Base-by-base conservation (phyloP, 2,113 vertebrate genomes). In the Takifugu bimaculatus region DNA sequence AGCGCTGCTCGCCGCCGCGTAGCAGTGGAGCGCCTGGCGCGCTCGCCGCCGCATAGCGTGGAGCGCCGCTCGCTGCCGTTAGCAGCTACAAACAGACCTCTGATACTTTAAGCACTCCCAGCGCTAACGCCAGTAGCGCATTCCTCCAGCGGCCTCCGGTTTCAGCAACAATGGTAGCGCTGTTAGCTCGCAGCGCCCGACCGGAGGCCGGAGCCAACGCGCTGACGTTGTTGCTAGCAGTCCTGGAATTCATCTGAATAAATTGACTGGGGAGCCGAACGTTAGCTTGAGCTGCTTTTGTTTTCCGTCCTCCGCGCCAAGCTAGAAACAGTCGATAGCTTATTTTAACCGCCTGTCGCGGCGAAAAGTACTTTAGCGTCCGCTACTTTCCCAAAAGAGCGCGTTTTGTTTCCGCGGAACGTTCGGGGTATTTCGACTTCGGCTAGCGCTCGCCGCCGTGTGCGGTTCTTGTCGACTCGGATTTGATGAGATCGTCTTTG, bases 401-500 rank as follows among this genome's bases (percentile, higher is more conserved):
- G 29, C 29, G 29, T 11, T 6, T 11, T 9, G 35, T 39, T 39
- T 4, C 35, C 11, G 35, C 3, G 5, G 29, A 2, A 4, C 35
- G 2, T 10, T 4, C 2, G 7, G 4, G 35, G 9, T 39, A 10
- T 3, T 39, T 10, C 11, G 35, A 39, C 35, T 2, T 11, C 35
- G 35, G 35, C 35, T 39, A 10, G 35, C 35, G 60, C 53, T 50
- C 51, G 45, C 59, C 72, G n/a, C 51, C 54, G 44, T 59, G 78
- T 64, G 60, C 57, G 60, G 64, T 70, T 72, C 61, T 80, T 68
- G 81, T 85, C 77, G 79, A 80, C 75, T 78, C 65, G 57, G 67
- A 54, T 84, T 86, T 88, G 85, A 88, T 81, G 72, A 86, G 78
- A 83, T 86, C 81, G 84, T 74, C 80, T 87, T 88, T 86, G 75